Conservation (phyloP, 2,113 vertebrate genomes). For the Callorhinus ursinus region DNA sequence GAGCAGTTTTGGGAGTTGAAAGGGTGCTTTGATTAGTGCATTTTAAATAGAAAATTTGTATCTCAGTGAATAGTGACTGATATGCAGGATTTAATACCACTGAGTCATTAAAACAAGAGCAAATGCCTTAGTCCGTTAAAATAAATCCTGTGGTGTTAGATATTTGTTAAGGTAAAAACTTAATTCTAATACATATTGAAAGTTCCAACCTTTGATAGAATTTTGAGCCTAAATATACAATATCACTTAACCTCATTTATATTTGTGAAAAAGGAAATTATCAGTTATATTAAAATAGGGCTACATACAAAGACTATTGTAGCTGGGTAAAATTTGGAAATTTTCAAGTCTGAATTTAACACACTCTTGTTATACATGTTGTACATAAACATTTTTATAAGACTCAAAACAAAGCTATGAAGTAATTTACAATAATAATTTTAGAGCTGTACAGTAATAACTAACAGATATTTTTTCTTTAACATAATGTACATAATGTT, state of each 20-base stretch:
- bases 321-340: neutral
- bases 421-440: neutral
- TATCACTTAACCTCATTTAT: neutral
- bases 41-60: constrained; percentile 6
- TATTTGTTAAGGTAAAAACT: neutral
- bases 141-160: neutral
- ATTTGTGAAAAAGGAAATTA: neutral
- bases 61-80: neutral
- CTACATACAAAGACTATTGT: neutral
- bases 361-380: neutral
- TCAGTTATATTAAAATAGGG: neutral
- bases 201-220: neutral
- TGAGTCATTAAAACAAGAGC: constrained; percentile 6
- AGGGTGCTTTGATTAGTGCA: neutral
- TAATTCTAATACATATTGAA: neutral
- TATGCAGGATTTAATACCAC: neutral
- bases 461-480: neutral
- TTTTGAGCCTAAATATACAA: neutral
- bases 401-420: neutral
- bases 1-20: neutral
- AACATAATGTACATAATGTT: neutral
- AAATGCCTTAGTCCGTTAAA: neutral
- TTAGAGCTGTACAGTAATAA: neutral
- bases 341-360: neutral
- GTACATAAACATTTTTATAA: neutral